A percentile compares a stretch with the other conserved stretches of the same genome.
These are phyloP conservation scores for Protobothrops flavoviridis DNA, from an alignment of 2,113 vertebrate species.

Conservation along the genomic window DNA sequence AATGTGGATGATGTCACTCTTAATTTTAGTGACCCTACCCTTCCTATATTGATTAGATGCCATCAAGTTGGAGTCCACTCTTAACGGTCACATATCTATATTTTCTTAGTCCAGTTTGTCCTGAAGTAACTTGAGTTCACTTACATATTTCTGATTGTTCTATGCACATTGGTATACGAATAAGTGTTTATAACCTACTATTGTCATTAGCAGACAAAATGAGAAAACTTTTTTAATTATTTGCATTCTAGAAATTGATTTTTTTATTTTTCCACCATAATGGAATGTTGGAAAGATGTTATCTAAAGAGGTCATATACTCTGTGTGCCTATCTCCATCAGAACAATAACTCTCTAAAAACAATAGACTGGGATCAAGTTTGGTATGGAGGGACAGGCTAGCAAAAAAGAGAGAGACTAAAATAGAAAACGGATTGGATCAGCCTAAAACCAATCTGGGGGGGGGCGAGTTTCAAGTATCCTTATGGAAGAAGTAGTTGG, in stretches of 20 bases:
- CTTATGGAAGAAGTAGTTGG: not conserved
- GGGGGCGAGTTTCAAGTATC: not conserved
- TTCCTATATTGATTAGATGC: not conserved
- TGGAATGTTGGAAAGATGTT: not conserved
- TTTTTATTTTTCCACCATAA: not conserved
- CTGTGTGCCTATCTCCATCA: not conserved
- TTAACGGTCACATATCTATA: not conserved
- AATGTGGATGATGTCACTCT: not conserved
- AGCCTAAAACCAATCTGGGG: not conserved
- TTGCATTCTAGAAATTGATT: not conserved
- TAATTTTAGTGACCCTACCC: not conserved
- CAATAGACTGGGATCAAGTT: not conserved
- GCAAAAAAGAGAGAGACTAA: not conserved
- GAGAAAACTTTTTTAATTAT: not conserved
- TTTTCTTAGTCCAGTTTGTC: not conserved
- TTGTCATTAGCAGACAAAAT: not conserved
- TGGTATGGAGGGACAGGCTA: not conserved
- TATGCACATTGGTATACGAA: not conserved
- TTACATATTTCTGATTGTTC: not conserved
- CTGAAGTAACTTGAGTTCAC: not conserved
- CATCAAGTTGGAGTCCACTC: not conserved
- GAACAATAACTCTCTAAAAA: not conserved
- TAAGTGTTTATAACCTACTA: not conserved
- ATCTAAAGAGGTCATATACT: not conserved
- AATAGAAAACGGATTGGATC: not conserved